These are phyloP conservation scores for Pseudopleuronectes americanus DNA, from an alignment of 2,797 vertebrate genomes.

Conservation along the genomic window DNA sequence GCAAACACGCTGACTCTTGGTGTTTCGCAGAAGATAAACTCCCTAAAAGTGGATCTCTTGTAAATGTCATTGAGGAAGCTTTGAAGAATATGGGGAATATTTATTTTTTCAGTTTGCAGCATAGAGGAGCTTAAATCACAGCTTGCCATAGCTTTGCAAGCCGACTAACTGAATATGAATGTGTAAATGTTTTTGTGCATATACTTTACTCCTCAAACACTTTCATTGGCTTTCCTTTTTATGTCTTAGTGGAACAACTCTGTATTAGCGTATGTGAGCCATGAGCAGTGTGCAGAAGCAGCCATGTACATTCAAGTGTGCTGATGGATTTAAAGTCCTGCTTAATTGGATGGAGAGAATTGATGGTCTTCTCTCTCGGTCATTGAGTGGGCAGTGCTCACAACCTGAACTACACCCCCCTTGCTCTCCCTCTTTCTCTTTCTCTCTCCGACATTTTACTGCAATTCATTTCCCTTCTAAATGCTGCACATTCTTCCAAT, in stretches of 20 bases:
- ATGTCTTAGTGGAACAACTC: conserved; percentile 21
- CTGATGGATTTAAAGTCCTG: conserved; percentile 54
- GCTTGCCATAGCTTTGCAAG: neutral
- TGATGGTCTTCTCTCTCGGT: conserved; percentile 51
- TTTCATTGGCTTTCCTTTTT: conserved; percentile 19
- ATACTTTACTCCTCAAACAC: conserved; percentile 1
- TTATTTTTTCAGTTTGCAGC: conserved; percentile 4
- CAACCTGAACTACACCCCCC: conserved; percentile 17
- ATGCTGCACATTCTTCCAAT: conserved; percentile 46
- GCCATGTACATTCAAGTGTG: conserved; percentile 48
- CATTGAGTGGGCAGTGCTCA: conserved; percentile 52
- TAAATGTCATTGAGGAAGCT: conserved; percentile 44
- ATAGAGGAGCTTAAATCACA: conserved; percentile 5
- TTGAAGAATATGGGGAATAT: neutral
- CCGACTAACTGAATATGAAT: neutral
- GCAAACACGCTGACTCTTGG: conserved; percentile 52
- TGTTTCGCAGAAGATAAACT: conserved; percentile 38
- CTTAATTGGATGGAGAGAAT: conserved; percentile 58
- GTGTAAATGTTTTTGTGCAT: neutral
- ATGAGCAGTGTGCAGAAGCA: conserved; percentile 29
- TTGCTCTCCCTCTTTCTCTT: conserved; percentile 6
- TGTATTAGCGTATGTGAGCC: conserved; percentile 13
- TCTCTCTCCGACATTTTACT: conserved; percentile 66
- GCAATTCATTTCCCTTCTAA: conserved; percentile 56
- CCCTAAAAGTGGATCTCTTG: conserved; percentile 29